Evolutionary conservation across 2,888 invertebrate genomes (phyloP), one percentile per base, ranked within the genome.

Genomic region (Ceraclea dissimilis): DNA sequence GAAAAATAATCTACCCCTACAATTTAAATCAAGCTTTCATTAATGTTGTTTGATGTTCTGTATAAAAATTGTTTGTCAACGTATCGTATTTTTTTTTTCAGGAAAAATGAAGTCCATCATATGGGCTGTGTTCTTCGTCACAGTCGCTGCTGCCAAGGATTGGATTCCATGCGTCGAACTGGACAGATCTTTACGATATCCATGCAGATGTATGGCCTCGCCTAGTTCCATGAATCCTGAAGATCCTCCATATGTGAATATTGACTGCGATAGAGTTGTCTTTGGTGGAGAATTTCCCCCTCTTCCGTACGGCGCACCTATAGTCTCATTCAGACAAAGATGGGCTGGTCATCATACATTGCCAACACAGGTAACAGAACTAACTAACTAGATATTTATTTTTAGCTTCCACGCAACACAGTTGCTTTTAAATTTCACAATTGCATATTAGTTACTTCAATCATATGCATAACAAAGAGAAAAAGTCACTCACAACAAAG

Each of bases 191-290:
- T 77, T 90, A 33, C 81, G 86, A 49, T 80, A 89, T 66, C 90
- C 90, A 1, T 92, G 91, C 74, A 76, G 79, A 39, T 77, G 77
- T 53, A 68, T 71, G 19, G 44, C 57, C 54, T 75, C 76, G 48
- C 82, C 81, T 66, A 70, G 71, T 66, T 68, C 78, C 54, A 77
- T 76, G 16, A 73, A 79, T 20, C 79, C 79, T 62, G 79, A 79
- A 62, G 71, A 75, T 56, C 69, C 72, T 39, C 70, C 71, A 49
- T 71, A 81, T 54, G 83, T 91, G 63, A 75, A 82, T 64, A 84
- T 92, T 79, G 83, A 93, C 70, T 93, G 93, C 69, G 92, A 93
- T 74, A 74, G 82, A 8, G 84, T 90, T 20, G 88, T 91, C 22
- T 91, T 93, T 66, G 79, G 85, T 21, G 84, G 85, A 4, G 91